A percentile compares a stretch with the other conserved stretches of the same genome.
These are phyloP conservation scores for Xestia ashworthii DNA, from an alignment of 2,888 invertebrate species.

Conservation along the genomic window DNA sequence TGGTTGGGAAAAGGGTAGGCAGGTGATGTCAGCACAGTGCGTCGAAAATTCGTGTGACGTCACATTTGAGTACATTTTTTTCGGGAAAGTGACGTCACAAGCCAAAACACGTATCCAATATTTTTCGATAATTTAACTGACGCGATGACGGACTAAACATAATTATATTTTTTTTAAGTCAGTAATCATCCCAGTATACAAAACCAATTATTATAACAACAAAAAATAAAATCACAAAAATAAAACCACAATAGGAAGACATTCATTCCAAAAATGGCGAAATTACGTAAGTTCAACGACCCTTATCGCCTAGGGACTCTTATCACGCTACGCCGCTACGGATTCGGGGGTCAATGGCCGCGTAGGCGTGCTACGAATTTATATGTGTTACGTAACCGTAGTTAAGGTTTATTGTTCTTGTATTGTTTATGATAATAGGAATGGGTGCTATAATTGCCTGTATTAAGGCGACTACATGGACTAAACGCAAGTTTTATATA, in stretches of 20 bases:
- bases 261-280: constrained; percentile 34
- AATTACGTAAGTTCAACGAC: constrained; percentile 65
- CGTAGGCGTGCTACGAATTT: constrained; percentile 71
- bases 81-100: too few species aligned
- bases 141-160: too few species aligned
- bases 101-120: too few species aligned
- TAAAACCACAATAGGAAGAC: constrained; percentile 42
- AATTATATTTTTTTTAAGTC: too few species aligned
- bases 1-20: too few species aligned
- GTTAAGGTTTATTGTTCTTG: constrained; percentile 6
- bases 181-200: background rate
- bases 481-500: too few species aligned
- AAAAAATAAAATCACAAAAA: constrained; percentile 25
- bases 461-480: background rate
- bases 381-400: constrained; percentile 48
- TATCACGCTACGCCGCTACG: constrained; percentile 74
- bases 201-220: background rate
- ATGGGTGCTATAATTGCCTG: constrained; percentile 1
- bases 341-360: constrained; percentile 72
- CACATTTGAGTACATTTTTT: too few species aligned
- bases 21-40: too few species aligned
- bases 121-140: too few species aligned
- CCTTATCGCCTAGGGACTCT: constrained; percentile 71
- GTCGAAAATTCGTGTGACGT: too few species aligned
- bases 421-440: background rate